These are phyloP conservation scores for Monochamus alternatus DNA, from an alignment of 2,888 invertebrate genomes.

Conservation along the genomic window DNA sequence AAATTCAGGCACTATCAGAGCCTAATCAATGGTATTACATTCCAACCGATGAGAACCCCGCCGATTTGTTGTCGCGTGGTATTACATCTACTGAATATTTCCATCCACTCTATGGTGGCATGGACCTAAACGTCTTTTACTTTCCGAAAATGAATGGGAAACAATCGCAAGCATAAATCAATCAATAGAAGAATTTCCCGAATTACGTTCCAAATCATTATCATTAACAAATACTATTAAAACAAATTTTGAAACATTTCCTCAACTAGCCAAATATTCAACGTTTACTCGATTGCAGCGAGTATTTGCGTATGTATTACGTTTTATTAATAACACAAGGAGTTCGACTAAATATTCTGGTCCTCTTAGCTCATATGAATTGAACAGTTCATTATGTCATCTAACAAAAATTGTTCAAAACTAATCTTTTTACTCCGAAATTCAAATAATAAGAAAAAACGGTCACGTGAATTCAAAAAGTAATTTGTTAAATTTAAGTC, in stretches of 20 bases:
- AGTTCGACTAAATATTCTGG: neutral
- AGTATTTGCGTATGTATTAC: no score
- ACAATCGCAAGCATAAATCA: no score
- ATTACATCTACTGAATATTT: slow-evolving; percentile 23
- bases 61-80: slow-evolving; percentile 42
- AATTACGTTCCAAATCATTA: neutral
- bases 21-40: slow-evolving; percentile 40
- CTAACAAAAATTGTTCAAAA: neutral
- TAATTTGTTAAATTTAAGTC: slow-evolving; percentile 29
- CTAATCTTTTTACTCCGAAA: neutral
- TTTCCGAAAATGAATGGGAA: neutral
- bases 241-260: slow-evolving; percentile 32
- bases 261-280: neutral
- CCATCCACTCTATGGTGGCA: slow-evolving; percentile 38
- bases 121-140: slow-evolving; percentile 25
- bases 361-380: neutral
- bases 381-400: neutral
- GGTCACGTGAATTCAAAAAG: slow-evolving; percentile 16
- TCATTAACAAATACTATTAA: slow-evolving; percentile 9
- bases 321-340: neutral
- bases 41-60: slow-evolving; percentile 40
- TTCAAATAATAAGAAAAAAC: slow-evolving; percentile 7
- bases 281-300: no score
- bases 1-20: slow-evolving; percentile 28
- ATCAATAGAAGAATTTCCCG: no score